phyloP scores from a whole-genome alignment of 92 coral and sea anemone genomes.

The Umimayanthus kanabou region DNA sequence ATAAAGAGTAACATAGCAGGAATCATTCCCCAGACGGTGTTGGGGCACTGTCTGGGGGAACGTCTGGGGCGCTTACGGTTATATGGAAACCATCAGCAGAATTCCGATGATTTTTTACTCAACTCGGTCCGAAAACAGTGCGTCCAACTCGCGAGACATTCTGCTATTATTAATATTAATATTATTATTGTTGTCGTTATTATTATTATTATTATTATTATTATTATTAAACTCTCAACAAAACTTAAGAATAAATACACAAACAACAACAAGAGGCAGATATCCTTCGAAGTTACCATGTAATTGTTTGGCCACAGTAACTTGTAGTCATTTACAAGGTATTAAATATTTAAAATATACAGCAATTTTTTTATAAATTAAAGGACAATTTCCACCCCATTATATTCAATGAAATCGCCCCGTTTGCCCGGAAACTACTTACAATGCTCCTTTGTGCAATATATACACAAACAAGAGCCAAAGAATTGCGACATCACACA shows the following conservation, averaged over 20 bases:
- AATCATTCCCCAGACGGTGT: no score
- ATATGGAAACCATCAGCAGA: no score
- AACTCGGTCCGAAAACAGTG: no score
- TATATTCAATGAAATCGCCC: slow-evolving; percentile 23
- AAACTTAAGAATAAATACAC: neutral
- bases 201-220: no score
- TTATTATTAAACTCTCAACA: no score
- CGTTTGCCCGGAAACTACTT: slow-evolving; percentile 28
- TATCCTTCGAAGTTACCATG: slow-evolving; percentile 22
- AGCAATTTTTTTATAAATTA: slow-evolving; percentile 44
- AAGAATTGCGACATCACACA: neutral
- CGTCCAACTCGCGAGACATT: no score
- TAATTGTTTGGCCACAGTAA: slow-evolving; percentile 27
- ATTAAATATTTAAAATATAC: slow-evolving; percentile 47
- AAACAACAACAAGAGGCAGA: neutral
- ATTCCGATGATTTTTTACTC: no score
- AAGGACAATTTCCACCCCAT: slow-evolving; percentile 31
- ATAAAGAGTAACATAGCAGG: no score
- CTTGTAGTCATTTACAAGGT: slow-evolving; percentile 33
- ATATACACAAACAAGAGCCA: slow-evolving; percentile 23
- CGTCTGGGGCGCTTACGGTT: no score
- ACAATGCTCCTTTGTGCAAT: slow-evolving; percentile 12
- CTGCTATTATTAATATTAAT: no score
- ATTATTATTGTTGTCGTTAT: no score
- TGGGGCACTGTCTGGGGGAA: no score